A percentile compares a stretch with the other conserved stretches of the same genome.
Evolutionary conservation across 2,797 vertebrate genomes (phyloP).

Genomic region (Taeniopygia guttata): DNA sequence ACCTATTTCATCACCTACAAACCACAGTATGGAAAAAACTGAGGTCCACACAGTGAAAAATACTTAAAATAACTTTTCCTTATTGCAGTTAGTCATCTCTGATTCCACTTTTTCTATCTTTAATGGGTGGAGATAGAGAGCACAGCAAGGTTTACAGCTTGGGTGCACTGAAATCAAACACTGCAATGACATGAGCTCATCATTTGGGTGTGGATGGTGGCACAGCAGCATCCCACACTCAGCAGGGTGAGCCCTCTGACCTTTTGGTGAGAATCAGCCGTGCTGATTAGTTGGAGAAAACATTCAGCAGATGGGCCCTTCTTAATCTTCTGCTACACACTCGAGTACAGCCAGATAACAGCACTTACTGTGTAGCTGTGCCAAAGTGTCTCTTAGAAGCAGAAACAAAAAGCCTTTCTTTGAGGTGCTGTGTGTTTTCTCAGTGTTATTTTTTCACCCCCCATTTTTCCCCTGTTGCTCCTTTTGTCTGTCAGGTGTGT

Average conservation of each 20-base stretch:
- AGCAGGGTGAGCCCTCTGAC: neutral
- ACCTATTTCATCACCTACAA: neutral
- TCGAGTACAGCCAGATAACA: neutral
- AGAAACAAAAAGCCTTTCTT: neutral
- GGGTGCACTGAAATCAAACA: neutral
- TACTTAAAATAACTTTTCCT: neutral
- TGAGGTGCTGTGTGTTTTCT: neutral
- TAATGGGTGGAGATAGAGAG: neutral
- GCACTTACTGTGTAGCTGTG: neutral
- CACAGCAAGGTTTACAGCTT: neutral
- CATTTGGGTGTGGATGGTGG: neutral
- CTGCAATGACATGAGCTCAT: neutral
- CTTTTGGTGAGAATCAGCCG: neutral
- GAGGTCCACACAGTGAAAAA: neutral
- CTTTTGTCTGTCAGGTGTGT: neutral
- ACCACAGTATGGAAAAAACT: neutral
- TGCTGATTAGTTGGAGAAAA: neutral
- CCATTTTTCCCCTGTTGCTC: neutral
- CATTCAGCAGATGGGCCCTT: neutral
- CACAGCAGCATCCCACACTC: neutral
- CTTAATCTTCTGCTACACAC: neutral
- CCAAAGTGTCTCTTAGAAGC: neutral
- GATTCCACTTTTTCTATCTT: neutral
- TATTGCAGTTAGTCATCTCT: neutral
- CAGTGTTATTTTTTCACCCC: neutral